phyloP scores from a whole-genome alignment of 2,113 vertebrate genomes.

The Aix galericulata region DNA sequence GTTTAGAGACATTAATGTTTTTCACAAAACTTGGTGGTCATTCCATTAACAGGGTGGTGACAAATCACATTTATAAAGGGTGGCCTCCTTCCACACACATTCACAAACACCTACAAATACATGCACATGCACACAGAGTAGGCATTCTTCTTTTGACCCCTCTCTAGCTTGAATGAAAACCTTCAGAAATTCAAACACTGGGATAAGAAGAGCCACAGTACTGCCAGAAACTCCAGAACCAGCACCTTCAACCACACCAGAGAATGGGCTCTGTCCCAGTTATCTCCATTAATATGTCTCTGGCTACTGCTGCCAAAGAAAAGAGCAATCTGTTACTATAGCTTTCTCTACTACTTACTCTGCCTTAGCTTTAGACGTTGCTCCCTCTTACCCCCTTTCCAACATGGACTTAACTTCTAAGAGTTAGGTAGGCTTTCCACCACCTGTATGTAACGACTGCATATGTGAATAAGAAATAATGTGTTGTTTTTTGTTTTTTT shows the following conservation, averaged over 20 bases:
- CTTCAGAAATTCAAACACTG: not conserved
- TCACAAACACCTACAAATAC: not conserved
- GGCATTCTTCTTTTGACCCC: not conserved
- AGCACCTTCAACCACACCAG: not conserved
- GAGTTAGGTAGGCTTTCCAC: not conserved
- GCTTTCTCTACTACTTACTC: not conserved
- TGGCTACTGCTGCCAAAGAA: not conserved
- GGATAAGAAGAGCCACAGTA: not conserved
- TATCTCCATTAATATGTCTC: not conserved
- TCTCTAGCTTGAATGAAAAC: not conserved
- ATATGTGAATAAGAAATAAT: not conserved
- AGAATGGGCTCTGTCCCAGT: not conserved
- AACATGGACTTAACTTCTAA: not conserved
- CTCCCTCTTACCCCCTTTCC: not conserved
- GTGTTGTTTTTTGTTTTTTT: not conserved
- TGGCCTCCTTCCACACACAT: not conserved
- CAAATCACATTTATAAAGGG: not conserved
- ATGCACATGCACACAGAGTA: not conserved
- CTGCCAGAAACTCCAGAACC: not conserved
- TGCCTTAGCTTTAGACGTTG: not conserved
- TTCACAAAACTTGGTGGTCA: not conserved
- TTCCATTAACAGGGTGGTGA: not conserved
- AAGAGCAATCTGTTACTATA: not conserved
- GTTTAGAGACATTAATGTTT: not conserved
- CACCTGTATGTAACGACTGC: not conserved